These are phyloP conservation scores for Agriopis leucophaearia DNA, from an alignment of 2,888 invertebrate species.

Conservation along the genomic window DNA sequence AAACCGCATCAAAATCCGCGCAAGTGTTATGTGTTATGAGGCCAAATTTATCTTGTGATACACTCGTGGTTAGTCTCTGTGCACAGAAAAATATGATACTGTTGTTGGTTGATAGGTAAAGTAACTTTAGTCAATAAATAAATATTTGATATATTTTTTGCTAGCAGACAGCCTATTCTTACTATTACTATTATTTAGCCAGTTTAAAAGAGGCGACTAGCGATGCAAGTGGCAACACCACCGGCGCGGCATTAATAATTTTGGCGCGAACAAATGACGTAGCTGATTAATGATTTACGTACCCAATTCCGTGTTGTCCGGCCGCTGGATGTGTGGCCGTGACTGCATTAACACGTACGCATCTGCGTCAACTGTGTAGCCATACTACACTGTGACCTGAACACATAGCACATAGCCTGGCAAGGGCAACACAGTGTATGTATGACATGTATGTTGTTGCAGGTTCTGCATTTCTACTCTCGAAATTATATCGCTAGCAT, in stretches of 20 bases:
- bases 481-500: too few relatives aligned
- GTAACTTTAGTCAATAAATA: too few relatives aligned
- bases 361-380: slow-evolving; percentile 36
- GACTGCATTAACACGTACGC: slow-evolving; percentile 46
- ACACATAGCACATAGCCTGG: too few relatives aligned
- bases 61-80: too few relatives aligned
- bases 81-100: too few relatives aligned
- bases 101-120: too few relatives aligned
- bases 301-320: slow-evolving; percentile 76
- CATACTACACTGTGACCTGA: slow-evolving; percentile 6
- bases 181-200: slow-evolving; percentile 57
- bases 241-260: slow-evolving; percentile 78
- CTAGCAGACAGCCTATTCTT: not conserved
- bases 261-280: slow-evolving; percentile 83
- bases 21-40: too few relatives aligned
- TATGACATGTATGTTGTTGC: not conserved
- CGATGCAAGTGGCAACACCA: slow-evolving; percentile 61
- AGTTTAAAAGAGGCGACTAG: slow-evolving; percentile 73
- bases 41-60: too few relatives aligned
- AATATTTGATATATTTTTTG: not conserved
- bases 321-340: slow-evolving; percentile 46
- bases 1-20: too few relatives aligned
- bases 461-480: not conserved
- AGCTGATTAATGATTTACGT: slow-evolving; percentile 84
- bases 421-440: slow-evolving; percentile 2